phyloP scores from a whole-genome alignment of 2,797 vertebrate genomes.

The Toxotes lorentzi region DNA sequence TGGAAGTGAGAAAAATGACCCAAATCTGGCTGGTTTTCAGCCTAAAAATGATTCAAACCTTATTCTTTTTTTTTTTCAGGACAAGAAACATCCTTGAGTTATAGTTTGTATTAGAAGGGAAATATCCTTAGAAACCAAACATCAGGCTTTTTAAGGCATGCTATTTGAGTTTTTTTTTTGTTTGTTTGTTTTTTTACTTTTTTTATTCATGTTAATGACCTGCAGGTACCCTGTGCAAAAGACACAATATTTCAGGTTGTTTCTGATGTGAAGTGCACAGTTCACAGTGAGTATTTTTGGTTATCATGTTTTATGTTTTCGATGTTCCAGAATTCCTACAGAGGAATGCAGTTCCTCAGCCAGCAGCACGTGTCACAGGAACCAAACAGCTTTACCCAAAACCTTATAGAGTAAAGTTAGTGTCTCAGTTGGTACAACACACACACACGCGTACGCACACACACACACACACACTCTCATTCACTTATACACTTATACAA shows the following conservation, averaged over 20 bases:
- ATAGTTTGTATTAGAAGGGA: not conserved
- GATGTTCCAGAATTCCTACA: slow-evolving; percentile 86
- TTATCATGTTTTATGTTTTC: slow-evolving; percentile 11
- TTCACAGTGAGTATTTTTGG: not conserved
- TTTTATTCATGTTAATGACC: slow-evolving; percentile 7
- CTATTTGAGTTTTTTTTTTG: not conserved
- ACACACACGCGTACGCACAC: slow-evolving; percentile 19
- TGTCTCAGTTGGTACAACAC: slow-evolving; percentile 64
- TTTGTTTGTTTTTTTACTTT: not conserved
- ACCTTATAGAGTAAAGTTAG: slow-evolving; percentile 72
- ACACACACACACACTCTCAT: slow-evolving; percentile 34
- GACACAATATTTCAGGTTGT: not conserved
- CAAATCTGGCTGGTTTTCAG: not conserved
- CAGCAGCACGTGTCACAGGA: slow-evolving; percentile 84
- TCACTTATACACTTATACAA: slow-evolving; percentile 37
- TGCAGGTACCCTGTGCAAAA: slow-evolving; percentile 54
- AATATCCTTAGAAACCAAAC: not conserved
- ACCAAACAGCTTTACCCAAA: slow-evolving; percentile 82
- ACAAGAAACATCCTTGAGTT: not conserved
- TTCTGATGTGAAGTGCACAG: not conserved
- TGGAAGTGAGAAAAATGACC: not conserved
- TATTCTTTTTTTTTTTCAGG: not conserved
- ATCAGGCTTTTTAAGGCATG: not conserved
- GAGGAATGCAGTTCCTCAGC: slow-evolving; percentile 84
- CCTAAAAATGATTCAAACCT: not conserved